These are phyloP conservation scores for Meda fulgida DNA, from an alignment of 2,797 vertebrate genomes.

Conservation along the genomic window DNA sequence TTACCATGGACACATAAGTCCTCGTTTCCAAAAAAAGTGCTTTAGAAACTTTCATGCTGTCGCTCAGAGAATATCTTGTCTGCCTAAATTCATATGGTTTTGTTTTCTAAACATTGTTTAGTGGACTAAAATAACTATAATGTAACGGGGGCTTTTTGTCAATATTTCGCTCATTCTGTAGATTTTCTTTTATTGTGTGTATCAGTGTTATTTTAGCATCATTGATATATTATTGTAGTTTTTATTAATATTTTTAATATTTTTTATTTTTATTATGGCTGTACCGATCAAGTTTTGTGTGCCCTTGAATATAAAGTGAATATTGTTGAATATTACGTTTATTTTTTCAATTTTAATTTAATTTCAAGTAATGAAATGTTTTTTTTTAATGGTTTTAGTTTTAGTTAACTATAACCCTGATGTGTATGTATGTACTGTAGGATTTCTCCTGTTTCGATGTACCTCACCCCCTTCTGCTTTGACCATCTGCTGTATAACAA, in stretches of 20 bases:
- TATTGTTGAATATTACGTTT: no score
- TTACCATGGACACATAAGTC: constrained; percentile 75
- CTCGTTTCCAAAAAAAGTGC: neutral
- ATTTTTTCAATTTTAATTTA: neutral
- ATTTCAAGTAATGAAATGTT: neutral
- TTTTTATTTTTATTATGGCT: neutral
- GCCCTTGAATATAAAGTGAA: no score
- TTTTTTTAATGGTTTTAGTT: neutral
- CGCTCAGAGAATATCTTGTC: neutral
- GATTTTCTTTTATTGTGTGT: neutral
- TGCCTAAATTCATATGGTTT: neutral
- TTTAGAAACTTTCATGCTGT: neutral
- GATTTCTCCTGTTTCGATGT: constrained; percentile 16
- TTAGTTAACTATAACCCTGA: neutral
- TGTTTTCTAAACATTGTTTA: constrained; percentile 2
- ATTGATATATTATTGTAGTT: neutral
- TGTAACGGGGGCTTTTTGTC: neutral
- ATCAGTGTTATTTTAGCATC: neutral
- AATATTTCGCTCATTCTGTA: neutral
- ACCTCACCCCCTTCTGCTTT: constrained; percentile 34
- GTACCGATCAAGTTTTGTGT: no score
- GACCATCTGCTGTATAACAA: constrained; percentile 50
- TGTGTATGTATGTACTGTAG: neutral
- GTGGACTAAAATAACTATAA: neutral
- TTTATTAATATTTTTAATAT: neutral